Conservation (phyloP, 1,140 invertebrate species). For the Apis dorsata region DNA sequence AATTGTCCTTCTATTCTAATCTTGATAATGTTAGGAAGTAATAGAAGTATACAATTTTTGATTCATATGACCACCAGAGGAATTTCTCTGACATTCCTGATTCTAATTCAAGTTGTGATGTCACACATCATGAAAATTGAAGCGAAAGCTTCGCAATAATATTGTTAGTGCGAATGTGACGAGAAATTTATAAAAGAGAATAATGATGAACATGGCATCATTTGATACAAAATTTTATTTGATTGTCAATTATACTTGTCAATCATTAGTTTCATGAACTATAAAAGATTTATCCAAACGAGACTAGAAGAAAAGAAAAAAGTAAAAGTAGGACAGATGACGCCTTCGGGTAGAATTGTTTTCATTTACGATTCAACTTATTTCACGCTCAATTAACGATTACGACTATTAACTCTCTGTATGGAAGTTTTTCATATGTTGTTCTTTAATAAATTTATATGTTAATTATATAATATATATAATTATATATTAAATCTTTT, state of each 20-base stretch:
- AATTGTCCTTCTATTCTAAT: no score
- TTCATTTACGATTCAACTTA: background rate
- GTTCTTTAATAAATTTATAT: background rate
- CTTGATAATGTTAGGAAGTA: no score
- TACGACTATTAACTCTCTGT: background rate
- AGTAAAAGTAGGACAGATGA: slow-evolving; percentile 9
- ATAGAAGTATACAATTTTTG: background rate
- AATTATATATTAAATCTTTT: no score
- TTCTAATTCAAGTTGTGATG: slow-evolving; percentile 14
- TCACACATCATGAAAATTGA: slow-evolving; percentile 16
- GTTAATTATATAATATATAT: no score
- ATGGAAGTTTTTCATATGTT: background rate
- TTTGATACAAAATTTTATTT: slow-evolving; percentile 1
- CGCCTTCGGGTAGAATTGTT: background rate
- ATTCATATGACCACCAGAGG: background rate
- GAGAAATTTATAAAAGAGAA: background rate
- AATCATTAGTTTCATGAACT: background rate
- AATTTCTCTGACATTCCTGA: background rate
- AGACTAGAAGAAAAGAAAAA: background rate
- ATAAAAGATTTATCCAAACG: background rate
- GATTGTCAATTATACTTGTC: background rate
- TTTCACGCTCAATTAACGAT: slow-evolving; percentile 6
- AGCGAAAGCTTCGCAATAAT: background rate
- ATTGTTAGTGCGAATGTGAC: background rate
- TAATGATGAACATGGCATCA: background rate